Percentiles rank a stretch among this genome's conserved stretches.
Conservation (phyloP, 2,888 invertebrate genomes). For the Priocnemis perturbator region DNA sequence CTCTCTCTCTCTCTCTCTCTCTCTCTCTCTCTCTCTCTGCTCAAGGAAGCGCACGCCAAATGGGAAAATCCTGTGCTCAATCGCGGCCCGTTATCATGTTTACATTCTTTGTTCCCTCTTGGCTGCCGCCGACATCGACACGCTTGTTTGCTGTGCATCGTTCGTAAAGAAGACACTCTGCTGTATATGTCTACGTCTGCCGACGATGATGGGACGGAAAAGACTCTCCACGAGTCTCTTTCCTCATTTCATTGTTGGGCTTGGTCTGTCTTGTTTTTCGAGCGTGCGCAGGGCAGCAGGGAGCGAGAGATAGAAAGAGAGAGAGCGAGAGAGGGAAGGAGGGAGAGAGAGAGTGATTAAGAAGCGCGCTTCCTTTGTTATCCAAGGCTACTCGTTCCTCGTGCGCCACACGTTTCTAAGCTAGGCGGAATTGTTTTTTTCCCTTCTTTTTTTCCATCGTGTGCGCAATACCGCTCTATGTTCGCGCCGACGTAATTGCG, state of each 20-base stretch:
- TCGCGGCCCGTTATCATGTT: conserved; percentile 54
- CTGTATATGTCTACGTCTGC: too few relatives aligned
- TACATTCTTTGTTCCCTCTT: conserved; percentile 54
- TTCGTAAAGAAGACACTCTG: too few relatives aligned
- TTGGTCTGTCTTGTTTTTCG: background rate
- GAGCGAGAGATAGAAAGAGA: too few relatives aligned
- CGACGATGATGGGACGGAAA: conserved; percentile 12
- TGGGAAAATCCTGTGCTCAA: conserved; percentile 41
- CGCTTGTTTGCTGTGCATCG: conserved; percentile 5
- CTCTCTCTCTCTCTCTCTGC: too few relatives aligned
- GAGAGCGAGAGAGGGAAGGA: conserved; percentile 14
- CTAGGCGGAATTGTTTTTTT: conserved; percentile 19
- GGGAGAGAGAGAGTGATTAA: conserved; percentile 14
- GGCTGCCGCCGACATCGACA: too few relatives aligned
- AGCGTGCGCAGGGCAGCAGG: background rate
- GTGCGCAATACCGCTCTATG: background rate
- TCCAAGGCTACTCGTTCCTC: conserved; percentile 38
- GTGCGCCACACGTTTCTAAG: conserved; percentile 11
- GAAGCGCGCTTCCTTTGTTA: conserved; percentile 44
- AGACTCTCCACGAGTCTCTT: too few relatives aligned
- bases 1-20: too few relatives aligned
- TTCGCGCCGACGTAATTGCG: conserved; percentile 34
- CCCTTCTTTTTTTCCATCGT: conserved; percentile 4
- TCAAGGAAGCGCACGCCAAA: conserved; percentile 6
- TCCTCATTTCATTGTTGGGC: too few relatives aligned